Conservation (phyloP, 2,888 invertebrate genomes). For the Priocnemis perturbator region DNA sequence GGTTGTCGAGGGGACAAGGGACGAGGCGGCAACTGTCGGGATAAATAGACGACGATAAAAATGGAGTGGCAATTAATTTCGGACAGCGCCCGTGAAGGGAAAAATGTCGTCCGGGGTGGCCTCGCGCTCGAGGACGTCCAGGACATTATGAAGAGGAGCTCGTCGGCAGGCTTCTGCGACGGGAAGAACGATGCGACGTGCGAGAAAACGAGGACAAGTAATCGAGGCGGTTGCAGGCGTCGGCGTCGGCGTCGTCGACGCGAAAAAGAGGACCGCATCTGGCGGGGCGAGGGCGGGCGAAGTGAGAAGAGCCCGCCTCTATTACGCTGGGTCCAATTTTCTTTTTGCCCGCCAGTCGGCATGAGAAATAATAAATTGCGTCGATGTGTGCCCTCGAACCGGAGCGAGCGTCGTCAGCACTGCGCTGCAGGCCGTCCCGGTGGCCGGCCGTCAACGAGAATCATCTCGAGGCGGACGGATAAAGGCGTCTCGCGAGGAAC, state of each 20-base stretch:
- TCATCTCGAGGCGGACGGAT: too few relatives aligned
- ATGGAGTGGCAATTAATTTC: slow-evolving; percentile 69
- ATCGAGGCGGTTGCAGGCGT: slow-evolving; percentile 26
- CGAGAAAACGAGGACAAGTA: slow-evolving; percentile 38
- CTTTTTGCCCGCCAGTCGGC: neutral
- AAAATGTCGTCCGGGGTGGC: slow-evolving; percentile 43
- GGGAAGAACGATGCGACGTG: slow-evolving; percentile 46
- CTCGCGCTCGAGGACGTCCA: slow-evolving; percentile 52
- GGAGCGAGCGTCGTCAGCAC: too few relatives aligned
- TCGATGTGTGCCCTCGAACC: neutral
- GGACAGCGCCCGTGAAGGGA: slow-evolving; percentile 57
- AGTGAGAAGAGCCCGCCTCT: neutral
- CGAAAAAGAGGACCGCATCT: slow-evolving; percentile 23
- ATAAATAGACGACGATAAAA: slow-evolving; percentile 69
- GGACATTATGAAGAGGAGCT: slow-evolving; percentile 59
- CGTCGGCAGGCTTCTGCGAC: slow-evolving; percentile 41
- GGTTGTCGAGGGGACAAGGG: slow-evolving; percentile 60
- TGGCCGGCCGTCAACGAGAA: too few relatives aligned
- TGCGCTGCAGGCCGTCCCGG: too few relatives aligned
- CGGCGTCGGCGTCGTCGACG: neutral
- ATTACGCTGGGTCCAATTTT: slow-evolving; percentile 2
- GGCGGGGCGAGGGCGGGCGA: slow-evolving; percentile 19
- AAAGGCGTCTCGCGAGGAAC: neutral
- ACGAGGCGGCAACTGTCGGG: slow-evolving; percentile 61
- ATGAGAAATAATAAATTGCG: slow-evolving; percentile 1